Evolutionary conservation across 2,113 vertebrate species (phyloP), one percentile per base, ranked within the genome.

Genomic region (Lucifuga dentata): DNA sequence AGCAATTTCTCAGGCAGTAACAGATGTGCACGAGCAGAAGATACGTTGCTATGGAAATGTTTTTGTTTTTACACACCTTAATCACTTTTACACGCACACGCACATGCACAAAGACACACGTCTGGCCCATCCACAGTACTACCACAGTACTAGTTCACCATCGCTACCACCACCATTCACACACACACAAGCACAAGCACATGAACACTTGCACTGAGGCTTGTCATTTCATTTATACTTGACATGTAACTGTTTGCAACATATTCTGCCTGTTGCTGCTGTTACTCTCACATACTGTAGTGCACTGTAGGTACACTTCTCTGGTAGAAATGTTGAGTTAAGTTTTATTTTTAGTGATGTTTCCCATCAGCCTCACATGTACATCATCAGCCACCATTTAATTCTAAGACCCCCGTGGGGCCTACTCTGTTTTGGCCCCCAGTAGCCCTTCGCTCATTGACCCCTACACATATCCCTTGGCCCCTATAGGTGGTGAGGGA

Each of bases 1-100:
- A 67, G 64, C 79, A 73, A 85, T 69, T 80, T 71, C 68, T 90
- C 92, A 92, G 85, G 80, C 88, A 79, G 41, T 79, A 79, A 75
- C 58, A 35, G 76, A 32, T 0, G 20, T 86, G 69, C 71, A 74
- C 51, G 68, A 45, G 56, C 15, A 83, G 77, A 51, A 36, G 64
- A 66, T 56, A 44, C 41, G 78, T 88, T 90, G 44, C 49, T 17
- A 32, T 57, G 53, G 26, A 60, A 55, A 70, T 68, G 40, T 56
- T 16, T 63, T 65, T 45, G 5, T 76, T 72, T 61, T 56, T 21
- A 53, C 33, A 78, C 33, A 56, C 32, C 55, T 32, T 44, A 11
- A 8, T 15, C 50, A 41, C 23, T 59, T 8, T 19, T 41, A 20
- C 12, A 36, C 40, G 50, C 24, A 51, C 29, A 46, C 38, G 52